Conservation (phyloP, 2,113 vertebrate species). For the Pheucticus melanocephalus region DNA sequence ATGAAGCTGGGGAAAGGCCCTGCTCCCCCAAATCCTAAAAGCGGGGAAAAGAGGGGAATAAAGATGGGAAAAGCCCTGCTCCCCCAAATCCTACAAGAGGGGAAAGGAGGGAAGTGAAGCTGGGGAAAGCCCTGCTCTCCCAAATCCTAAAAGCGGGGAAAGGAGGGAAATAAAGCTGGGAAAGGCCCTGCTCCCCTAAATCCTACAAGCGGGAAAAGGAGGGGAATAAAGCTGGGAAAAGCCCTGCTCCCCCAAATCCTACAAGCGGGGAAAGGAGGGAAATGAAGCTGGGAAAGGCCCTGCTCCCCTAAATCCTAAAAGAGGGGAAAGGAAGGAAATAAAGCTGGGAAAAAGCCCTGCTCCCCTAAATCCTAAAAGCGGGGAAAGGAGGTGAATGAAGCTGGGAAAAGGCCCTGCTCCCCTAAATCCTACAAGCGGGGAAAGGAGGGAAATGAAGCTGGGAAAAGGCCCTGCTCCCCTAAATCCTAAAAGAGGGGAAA, state of each 20-base stretch:
- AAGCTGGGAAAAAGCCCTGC: background rate
- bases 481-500: too few relatives aligned
- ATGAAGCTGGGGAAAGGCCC: too few relatives aligned
- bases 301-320: background rate
- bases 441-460: too few relatives aligned
- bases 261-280: background rate
- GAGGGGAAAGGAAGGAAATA: accelerated
- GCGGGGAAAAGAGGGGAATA: accelerated
- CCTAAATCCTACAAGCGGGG: background rate
- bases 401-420: background rate
- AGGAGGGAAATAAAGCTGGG: too few relatives aligned
- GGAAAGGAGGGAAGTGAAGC: too few relatives aligned
- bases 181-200: too few relatives aligned
- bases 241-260: background rate
- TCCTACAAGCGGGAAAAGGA: too few relatives aligned
- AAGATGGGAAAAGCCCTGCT: background rate
- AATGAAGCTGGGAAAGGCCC: background rate
- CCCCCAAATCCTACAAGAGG: background rate
- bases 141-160: background rate
- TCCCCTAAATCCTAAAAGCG: background rate
- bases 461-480: too few relatives aligned
- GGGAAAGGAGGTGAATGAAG: too few relatives aligned
- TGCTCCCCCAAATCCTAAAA: too few relatives aligned
- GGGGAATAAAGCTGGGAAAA: background rate
- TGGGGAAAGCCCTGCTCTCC: background rate